Evolutionary conservation across 2,888 invertebrate genomes (phyloP).

Genomic region (Cloeon dipterum): DNA sequence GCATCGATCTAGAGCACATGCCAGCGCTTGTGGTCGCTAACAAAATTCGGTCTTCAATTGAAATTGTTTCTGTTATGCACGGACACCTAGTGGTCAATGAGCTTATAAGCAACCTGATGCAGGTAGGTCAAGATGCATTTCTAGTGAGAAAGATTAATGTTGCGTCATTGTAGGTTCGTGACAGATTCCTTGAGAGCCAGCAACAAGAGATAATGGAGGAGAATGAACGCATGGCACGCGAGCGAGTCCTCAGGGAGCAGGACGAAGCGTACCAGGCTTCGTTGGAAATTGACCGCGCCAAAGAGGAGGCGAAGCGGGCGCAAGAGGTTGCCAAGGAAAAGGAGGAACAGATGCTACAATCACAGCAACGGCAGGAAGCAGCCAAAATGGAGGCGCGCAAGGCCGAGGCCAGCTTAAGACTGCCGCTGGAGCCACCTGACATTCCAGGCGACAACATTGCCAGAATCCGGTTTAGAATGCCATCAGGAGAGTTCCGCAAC

Average conservation of each 20-base stretch:
- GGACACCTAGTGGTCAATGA: conserved; percentile 30
- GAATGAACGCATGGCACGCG: conserved; percentile 69
- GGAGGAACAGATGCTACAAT: conserved; percentile 36
- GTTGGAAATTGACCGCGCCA: conserved; percentile 66
- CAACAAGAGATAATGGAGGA: conserved; percentile 59
- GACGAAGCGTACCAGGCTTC: conserved; percentile 84
- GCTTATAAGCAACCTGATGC: conserved; percentile 22
- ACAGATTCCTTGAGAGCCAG: conserved; percentile 39
- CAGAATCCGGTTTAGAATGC: conserved; percentile 60
- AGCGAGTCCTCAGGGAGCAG: conserved; percentile 77
- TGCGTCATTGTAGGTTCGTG: too few relatives aligned
- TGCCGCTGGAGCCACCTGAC: conserved; percentile 47
- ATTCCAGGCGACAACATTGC: conserved; percentile 28
- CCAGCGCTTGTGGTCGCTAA: conserved; percentile 79
- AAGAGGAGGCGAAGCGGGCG: conserved; percentile 62
- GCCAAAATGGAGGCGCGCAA: conserved; percentile 46
- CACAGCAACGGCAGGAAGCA: conserved; percentile 44
- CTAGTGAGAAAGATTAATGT: too few relatives aligned
- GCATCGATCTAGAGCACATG: conserved; percentile 64
- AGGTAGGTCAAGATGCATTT: too few relatives aligned
- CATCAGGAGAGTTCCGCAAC: conserved; percentile 51
- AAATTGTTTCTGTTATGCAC: conserved; percentile 74
- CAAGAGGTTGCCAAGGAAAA: conserved; percentile 37
- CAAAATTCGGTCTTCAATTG: conserved; percentile 66
- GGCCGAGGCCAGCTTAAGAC: conserved; percentile 32